phyloP scores from a whole-genome alignment of 2,797 vertebrate genomes.

The Manis javanica region DNA sequence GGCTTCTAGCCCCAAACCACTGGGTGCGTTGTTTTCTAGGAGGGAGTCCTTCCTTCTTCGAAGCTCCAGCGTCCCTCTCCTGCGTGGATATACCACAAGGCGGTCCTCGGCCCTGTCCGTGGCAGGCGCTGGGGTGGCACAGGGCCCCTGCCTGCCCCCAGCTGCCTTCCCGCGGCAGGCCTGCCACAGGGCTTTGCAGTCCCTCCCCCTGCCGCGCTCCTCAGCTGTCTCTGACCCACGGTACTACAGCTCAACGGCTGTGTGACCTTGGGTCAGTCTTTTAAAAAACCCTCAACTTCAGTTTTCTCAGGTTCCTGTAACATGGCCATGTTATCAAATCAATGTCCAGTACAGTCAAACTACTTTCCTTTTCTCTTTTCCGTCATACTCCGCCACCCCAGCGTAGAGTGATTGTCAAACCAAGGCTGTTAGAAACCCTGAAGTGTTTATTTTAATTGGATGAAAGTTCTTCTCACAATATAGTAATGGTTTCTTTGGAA shows the following conservation, averaged over 20 bases:
- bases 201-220: not conserved
- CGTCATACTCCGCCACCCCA: not conserved
- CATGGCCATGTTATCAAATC: not conserved
- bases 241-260: not conserved
- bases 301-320: not conserved
- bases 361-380: not conserved
- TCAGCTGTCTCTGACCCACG: not conserved
- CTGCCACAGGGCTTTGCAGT: accelerated
- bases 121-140: not conserved
- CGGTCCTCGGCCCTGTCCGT: not conserved
- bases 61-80: not conserved
- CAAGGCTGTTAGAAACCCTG: not conserved
- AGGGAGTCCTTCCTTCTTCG: not conserved
- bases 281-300: not conserved
- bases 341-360: not conserved
- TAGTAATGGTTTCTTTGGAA: not conserved
- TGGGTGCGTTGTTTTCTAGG: not conserved
- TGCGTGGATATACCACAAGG: not conserved
- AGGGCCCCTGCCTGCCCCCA: not conserved
- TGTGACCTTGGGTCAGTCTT: not conserved
- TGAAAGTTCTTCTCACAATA: not conserved
- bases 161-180: not conserved
- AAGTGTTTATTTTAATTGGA: not conserved
- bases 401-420: not conserved
- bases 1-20: not conserved